A percentile compares a stretch with the other conserved stretches of the same genome.
Conservation (phyloP, 2,888 invertebrate species). For the Pardosa pseudoannulata region DNA sequence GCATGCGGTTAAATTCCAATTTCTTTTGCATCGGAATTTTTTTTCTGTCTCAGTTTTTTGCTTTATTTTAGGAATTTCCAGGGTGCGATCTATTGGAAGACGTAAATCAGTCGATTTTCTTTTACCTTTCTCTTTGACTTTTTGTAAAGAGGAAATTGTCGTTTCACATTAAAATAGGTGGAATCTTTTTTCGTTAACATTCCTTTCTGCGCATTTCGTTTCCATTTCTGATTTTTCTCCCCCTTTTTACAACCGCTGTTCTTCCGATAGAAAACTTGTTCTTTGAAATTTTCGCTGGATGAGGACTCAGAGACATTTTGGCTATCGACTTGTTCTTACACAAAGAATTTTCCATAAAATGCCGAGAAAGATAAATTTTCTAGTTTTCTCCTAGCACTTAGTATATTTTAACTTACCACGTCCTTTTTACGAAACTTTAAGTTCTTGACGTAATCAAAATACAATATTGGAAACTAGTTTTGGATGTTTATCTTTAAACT, state of each 20-base stretch:
- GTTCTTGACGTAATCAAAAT: too few relatives aligned
- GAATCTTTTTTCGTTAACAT: constrained; percentile 53
- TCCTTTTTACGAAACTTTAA: too few relatives aligned
- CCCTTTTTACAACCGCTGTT: not conserved
- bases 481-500: too few relatives aligned
- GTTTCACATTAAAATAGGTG: constrained; percentile 62
- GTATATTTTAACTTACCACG: not conserved
- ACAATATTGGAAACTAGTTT: too few relatives aligned
- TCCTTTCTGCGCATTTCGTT: constrained; percentile 47
- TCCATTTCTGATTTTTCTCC: constrained; percentile 36
- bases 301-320: constrained; percentile 7
- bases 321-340: constrained; percentile 29
- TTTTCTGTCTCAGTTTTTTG: constrained; percentile 14
- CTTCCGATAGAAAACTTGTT: constrained; percentile 27
- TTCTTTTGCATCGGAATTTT: constrained; percentile 58
- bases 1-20: constrained; percentile 67
- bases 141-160: constrained; percentile 47
- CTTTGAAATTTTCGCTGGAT: constrained; percentile 29
- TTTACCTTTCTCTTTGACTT: constrained; percentile 57
- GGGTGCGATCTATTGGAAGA: constrained; percentile 58
- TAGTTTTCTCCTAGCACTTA: not conserved
- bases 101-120: constrained; percentile 69
- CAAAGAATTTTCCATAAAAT: not conserved
- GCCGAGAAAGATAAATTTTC: not conserved
- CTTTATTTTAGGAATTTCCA: constrained; percentile 39